Conservation (phyloP, 2,888 invertebrate species). For the Meiosimyza platycephala region DNA sequence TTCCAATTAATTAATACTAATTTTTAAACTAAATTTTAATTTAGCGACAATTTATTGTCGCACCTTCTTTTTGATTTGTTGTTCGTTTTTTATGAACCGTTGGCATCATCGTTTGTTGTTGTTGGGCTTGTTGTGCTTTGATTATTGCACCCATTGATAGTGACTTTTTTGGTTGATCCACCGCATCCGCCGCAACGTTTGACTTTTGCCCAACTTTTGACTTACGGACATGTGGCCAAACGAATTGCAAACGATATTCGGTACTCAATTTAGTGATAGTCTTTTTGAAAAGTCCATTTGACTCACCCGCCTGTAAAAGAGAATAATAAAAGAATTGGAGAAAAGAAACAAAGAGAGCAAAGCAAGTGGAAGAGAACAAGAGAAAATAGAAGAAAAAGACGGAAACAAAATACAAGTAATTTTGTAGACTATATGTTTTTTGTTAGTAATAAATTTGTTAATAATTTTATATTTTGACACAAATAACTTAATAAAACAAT, state of each 20-base stretch:
- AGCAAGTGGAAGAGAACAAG: slow-evolving; percentile 42
- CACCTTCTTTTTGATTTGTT: slow-evolving; percentile 69
- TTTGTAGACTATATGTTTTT: slow-evolving; percentile 30
- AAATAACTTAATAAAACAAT: slow-evolving; percentile 5
- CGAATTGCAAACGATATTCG: slow-evolving; percentile 90
- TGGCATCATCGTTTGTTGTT: slow-evolving; percentile 65
- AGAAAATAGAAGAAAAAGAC: slow-evolving; percentile 28
- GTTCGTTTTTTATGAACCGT: slow-evolving; percentile 78
- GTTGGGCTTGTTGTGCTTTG: slow-evolving; percentile 71
- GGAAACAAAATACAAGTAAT: slow-evolving; percentile 42
- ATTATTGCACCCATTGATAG: slow-evolving; percentile 85
- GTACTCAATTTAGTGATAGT: slow-evolving; percentile 81
- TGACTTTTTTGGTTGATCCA: slow-evolving; percentile 79
- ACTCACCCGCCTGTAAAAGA: slow-evolving; percentile 71
- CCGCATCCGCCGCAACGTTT: slow-evolving; percentile 71
- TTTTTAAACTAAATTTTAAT: slow-evolving; percentile 39
- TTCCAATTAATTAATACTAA: slow-evolving; percentile 48
- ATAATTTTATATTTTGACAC: slow-evolving; percentile 1
- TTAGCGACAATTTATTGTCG: slow-evolving; percentile 67
- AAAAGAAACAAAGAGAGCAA: slow-evolving; percentile 38
- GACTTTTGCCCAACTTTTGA: slow-evolving; percentile 68
- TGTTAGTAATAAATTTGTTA: slow-evolving; percentile 20
- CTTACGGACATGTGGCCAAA: slow-evolving; percentile 78
- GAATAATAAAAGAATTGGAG: slow-evolving; percentile 45
- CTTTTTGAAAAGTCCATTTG: slow-evolving; percentile 78